A percentile compares a stretch with the other conserved stretches of the same genome.
Evolutionary conservation across 2,888 invertebrate genomes (phyloP).

Genomic region (Dusona sp.): DNA sequence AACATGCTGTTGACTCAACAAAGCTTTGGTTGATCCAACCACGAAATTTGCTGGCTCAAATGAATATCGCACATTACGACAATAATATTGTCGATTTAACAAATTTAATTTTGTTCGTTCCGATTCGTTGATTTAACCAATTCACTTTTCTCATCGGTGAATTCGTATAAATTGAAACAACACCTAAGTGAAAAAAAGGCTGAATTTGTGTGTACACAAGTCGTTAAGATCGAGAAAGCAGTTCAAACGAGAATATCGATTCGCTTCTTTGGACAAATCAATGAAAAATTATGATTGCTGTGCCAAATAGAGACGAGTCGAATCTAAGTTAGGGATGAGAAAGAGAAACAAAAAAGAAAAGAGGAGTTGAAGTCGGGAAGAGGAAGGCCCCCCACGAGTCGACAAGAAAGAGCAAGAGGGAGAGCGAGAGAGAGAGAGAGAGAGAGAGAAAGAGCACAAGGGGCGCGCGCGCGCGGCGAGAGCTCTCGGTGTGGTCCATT

Average conservation of each 20-base stretch:
- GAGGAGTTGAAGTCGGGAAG: conserved; percentile 69
- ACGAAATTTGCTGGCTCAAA: too few species aligned
- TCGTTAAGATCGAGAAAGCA: neutral
- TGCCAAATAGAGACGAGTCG: conserved; percentile 55
- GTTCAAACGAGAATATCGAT: neutral
- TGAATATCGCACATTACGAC: too few species aligned
- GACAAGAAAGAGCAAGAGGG: conserved; percentile 53
- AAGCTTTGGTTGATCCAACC: too few species aligned
- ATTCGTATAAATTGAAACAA: too few species aligned
- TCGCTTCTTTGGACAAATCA: neutral
- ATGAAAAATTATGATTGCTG: neutral
- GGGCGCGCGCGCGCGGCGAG: conserved; percentile 48
- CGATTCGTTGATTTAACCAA: too few species aligned
- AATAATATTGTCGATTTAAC: too few species aligned
- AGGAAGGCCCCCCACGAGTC: conserved; percentile 81
- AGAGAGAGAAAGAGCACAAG: neutral
- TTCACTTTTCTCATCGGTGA: too few species aligned
- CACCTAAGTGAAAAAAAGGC: neutral
- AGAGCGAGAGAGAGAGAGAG: conserved; percentile 25
- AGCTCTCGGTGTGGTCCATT: conserved; percentile 82
- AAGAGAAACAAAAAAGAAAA: conserved; percentile 73
- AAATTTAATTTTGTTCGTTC: too few species aligned
- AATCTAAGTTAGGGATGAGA: conserved; percentile 58
- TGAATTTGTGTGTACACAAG: neutral
- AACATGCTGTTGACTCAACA: too few species aligned